Conservation (phyloP, 2,888 invertebrate genomes). For the Byasa hedistus region DNA sequence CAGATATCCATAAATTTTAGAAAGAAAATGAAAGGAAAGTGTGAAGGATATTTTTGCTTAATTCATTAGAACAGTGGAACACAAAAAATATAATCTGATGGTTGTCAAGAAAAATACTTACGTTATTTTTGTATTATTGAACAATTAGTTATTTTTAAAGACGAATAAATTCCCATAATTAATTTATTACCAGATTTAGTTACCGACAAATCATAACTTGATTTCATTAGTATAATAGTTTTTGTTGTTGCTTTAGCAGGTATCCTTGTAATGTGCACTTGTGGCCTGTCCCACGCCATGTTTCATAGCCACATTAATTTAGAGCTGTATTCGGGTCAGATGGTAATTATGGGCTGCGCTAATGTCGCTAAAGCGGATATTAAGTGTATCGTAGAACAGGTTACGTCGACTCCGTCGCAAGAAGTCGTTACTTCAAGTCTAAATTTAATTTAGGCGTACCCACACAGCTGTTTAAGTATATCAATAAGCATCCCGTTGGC, state of each 20-base stretch:
- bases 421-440: conserved; percentile 10
- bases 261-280: conserved; percentile 24
- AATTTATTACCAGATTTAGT: not conserved
- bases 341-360: conserved; percentile 60
- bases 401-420: conserved; percentile 20
- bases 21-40: too few species aligned
- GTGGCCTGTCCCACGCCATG: conserved; percentile 24
- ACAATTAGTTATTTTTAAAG: too few species aligned
- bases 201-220: not conserved
- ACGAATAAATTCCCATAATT: too few species aligned
- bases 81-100: too few species aligned
- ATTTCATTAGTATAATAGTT: not conserved
- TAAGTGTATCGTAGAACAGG: conserved; percentile 32
- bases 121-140: too few species aligned
- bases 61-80: too few species aligned
- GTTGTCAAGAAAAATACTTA: too few species aligned
- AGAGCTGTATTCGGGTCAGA: conserved; percentile 60
- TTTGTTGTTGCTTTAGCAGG: not conserved
- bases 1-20: too few species aligned
- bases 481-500: not conserved
- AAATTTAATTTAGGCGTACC: conserved; percentile 8
- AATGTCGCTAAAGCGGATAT: conserved; percentile 52
- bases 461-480: not conserved
- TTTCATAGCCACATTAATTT: conserved; percentile 51
- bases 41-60: too few species aligned